Base-by-base conservation (phyloP, 1,140 invertebrate species). In the Bombus superbus region DNA sequence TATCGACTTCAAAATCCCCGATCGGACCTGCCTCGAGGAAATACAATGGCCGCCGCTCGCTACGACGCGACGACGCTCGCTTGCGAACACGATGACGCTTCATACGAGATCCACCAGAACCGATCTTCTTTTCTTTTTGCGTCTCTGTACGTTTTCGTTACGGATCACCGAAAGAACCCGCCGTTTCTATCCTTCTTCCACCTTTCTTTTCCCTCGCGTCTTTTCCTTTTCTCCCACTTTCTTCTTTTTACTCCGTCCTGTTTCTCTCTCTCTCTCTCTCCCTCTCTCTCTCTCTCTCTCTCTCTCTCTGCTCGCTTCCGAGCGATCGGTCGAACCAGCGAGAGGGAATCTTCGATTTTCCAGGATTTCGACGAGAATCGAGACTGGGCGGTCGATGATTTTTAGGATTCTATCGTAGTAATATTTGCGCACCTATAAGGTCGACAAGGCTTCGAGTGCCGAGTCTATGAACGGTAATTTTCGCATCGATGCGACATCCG, bases 1-100 rank as follows among this genome's bases (percentile, higher is more conserved):
- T 95, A 95, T 95, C 92, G 94, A 91, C 92, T 91, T 93, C 93
- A 94, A 94, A 94, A 95, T 76, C 81, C 84, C 72, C 90, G 89
- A 86, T 91, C 89, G 68, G 83, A 73, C 66, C 59, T 87, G 83
- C 81, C 64, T 81, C 77, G 83, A 85, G 87, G 82, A 90, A 88
- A 91, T 86, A 89, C 89, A 91, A 91, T 89, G 76, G 75, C 73
- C 35, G 59, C 68, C 82, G 53, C 74, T 66, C 57, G 15, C 81
- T 28, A 57, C 74, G 83, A 77, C 77, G 76, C 88, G 47, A 53
- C 47, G 47, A 53, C 77, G 73, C 85, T 38, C 59, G 59, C 59
- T 13, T 5, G 66, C 80, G 28, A 44, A 68, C 71, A 76, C 84
- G 76, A 85, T 85, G 53, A 85, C 79, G 69, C 59, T 74, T 81